Evolutionary conservation across 1,140 invertebrate genomes (phyloP).

Genomic region (Mamestra configurata): DNA sequence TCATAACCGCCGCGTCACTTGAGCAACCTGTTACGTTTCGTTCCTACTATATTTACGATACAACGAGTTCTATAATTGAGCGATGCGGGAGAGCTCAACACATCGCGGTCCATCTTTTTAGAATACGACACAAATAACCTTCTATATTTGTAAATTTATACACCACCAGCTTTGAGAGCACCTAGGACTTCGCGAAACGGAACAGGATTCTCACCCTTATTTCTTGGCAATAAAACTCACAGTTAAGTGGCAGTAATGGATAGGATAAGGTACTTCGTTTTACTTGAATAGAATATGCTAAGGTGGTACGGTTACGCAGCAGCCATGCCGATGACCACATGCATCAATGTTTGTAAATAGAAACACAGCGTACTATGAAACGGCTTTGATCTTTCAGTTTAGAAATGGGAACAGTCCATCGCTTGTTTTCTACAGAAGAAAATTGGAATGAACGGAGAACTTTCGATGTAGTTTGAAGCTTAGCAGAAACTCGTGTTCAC

Average conservation of each 20-base stretch:
- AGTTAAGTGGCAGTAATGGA: slow-evolving; percentile 56
- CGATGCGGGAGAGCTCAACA: slow-evolving; percentile 87
- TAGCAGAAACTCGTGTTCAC: slow-evolving; percentile 27
- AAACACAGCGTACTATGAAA: slow-evolving; percentile 73
- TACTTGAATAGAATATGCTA: slow-evolving; percentile 75
- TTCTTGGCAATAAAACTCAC: slow-evolving; percentile 56
- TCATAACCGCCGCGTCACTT: slow-evolving; percentile 61
- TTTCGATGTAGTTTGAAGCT: slow-evolving; percentile 61
- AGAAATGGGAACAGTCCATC: slow-evolving; percentile 65
- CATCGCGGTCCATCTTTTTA: slow-evolving; percentile 87
- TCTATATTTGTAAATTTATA: slow-evolving; percentile 88
- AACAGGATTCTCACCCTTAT: slow-evolving; percentile 64
- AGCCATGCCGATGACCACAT: slow-evolving; percentile 86
- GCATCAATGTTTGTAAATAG: slow-evolving; percentile 88
- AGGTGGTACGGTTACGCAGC: slow-evolving; percentile 84
- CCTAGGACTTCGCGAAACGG: slow-evolving; percentile 51
- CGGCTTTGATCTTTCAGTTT: slow-evolving; percentile 66
- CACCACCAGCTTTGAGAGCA: slow-evolving; percentile 76
- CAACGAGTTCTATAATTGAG: slow-evolving; percentile 86
- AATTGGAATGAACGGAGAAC: slow-evolving; percentile 44
- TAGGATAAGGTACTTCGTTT: slow-evolving; percentile 70
- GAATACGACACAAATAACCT: slow-evolving; percentile 88
- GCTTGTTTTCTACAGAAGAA: slow-evolving; percentile 54
- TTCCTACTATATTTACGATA: slow-evolving; percentile 72
- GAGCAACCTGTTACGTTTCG: slow-evolving; percentile 62